Evolutionary conservation across 2,888 invertebrate genomes (phyloP), one percentile per base, ranked within the genome.

Genomic region (Adelphocoris suturalis): DNA sequence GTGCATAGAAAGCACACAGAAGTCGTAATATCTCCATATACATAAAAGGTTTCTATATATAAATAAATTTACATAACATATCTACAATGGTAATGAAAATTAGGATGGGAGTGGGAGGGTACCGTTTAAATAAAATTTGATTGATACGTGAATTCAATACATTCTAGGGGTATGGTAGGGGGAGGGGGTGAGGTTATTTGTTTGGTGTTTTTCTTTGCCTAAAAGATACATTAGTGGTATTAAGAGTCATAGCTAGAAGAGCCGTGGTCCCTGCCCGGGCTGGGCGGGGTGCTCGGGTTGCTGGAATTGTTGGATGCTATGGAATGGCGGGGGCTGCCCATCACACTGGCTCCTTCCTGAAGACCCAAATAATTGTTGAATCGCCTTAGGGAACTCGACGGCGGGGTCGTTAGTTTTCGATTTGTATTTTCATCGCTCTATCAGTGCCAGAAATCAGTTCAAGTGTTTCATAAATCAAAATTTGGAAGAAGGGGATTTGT

Each of bases 291-390:
- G 91, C 96, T 96, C 92, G 96, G 94, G 93, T 96, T 96, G 92
- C 96, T 96, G 94, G 96, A 96, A 93, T 96, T 96, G 93, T 96
- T 96, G 91, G 96, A 96, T 90, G 96, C 96, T 92, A 96, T 95
- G 90, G 96, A 96, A 93, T 96, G 96, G 90, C 96, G 94, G 76
- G 96, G 96, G 93, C 96, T 96, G 90, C 94, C 94, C 91, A 94
- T 94, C 47, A 94, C 93, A 86, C 93, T 93, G 48, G 90, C 90
- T 90, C 93, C 93, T 89, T 94, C 94, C 94, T 94, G 91, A 80
- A 92, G 82, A 68, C 81, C 81, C 82, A 89, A 82, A 81, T 89
- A 89, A 80, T 88, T 88, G 88, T 88, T 88, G 88, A 88, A 88
- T 78, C 88, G 88, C 80, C 88, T 88, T 80, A 88, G 55, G 23